Conservation (phyloP, 2,797 vertebrate species). For the Momotus momota region DNA sequence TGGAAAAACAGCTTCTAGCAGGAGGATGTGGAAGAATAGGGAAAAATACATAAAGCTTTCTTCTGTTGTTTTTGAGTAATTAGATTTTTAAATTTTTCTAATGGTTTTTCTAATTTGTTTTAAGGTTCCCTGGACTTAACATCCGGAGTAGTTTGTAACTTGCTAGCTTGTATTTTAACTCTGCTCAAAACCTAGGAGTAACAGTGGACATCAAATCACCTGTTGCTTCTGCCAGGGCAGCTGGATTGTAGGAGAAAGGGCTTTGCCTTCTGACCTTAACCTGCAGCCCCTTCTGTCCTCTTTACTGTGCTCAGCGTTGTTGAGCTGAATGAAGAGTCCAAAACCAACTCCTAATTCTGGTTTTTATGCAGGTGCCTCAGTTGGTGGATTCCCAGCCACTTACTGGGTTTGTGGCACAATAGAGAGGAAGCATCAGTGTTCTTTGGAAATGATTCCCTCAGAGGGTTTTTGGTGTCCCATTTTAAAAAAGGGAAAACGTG, state of each 20-base stretch:
- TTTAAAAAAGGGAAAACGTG: not conserved
- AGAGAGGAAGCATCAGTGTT: not conserved
- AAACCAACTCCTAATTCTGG: not conserved
- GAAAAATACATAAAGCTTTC: constrained; percentile 11
- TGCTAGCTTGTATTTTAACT: not conserved
- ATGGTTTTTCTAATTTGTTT: not conserved
- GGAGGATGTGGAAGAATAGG: constrained; percentile 29
- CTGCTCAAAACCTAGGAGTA: not conserved
- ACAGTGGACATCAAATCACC: not conserved
- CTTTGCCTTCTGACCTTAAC: not conserved
- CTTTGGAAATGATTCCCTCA: not conserved
- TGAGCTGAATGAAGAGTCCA: not conserved
- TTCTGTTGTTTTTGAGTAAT: not conserved
- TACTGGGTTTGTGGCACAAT: not conserved
- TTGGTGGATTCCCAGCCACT: not conserved
- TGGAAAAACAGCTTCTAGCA: not conserved
- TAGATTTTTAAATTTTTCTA: not conserved
- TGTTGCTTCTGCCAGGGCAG: constrained; percentile 8
- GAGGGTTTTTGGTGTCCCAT: not conserved
- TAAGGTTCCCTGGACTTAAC: not conserved
- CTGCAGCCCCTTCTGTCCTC: not conserved
- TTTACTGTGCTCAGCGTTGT: not conserved
- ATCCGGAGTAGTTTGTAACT: constrained; percentile 11
- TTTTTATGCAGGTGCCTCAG: not conserved
- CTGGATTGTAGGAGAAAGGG: not conserved